Evolutionary conservation across 2,888 invertebrate genomes (phyloP).

Genomic region (Drosophila tanythrix): DNA sequence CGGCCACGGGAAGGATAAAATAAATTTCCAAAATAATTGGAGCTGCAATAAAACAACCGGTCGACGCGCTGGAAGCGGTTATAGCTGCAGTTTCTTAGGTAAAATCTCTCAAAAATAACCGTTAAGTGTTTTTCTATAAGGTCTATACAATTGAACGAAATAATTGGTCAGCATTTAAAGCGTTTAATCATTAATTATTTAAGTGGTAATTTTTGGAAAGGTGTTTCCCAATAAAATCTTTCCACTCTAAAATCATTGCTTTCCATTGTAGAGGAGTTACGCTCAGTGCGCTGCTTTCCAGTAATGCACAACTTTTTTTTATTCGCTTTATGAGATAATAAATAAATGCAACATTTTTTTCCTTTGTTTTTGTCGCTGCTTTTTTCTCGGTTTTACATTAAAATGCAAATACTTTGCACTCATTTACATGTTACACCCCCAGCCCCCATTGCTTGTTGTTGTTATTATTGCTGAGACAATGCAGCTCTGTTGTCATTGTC

Average conservation of each 20-base stretch:
- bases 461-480: slow-evolving; percentile 63
- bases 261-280: slow-evolving; percentile 1
- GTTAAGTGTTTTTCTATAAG: slow-evolving; percentile 27
- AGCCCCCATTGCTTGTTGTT: slow-evolving; percentile 5
- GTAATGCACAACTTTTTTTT: slow-evolving; percentile 28
- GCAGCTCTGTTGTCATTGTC: slow-evolving; percentile 70
- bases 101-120: slow-evolving; percentile 52
- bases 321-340: slow-evolving; percentile 47
- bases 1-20: slow-evolving; percentile 78
- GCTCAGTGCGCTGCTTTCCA: slow-evolving; percentile 9
- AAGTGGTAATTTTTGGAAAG: slow-evolving; percentile 29
- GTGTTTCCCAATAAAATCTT: background rate
- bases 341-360: slow-evolving; percentile 58
- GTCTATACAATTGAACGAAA: background rate
- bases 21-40: slow-evolving; percentile 84
- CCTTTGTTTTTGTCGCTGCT: slow-evolving; percentile 21
- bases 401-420: slow-evolving; percentile 71
- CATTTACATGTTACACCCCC: slow-evolving; percentile 70
- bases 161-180: slow-evolving; percentile 15
- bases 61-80: slow-evolving; percentile 84
- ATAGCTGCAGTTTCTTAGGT: slow-evolving; percentile 85
- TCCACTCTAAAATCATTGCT: slow-evolving; percentile 7
- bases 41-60: slow-evolving; percentile 84
- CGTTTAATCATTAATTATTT: slow-evolving; percentile 15
- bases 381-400: slow-evolving; percentile 48